Evolutionary conservation across 64 coral and sea anemone genomes (phyloP).

Genomic region (Stichodactyla mertensii): DNA sequence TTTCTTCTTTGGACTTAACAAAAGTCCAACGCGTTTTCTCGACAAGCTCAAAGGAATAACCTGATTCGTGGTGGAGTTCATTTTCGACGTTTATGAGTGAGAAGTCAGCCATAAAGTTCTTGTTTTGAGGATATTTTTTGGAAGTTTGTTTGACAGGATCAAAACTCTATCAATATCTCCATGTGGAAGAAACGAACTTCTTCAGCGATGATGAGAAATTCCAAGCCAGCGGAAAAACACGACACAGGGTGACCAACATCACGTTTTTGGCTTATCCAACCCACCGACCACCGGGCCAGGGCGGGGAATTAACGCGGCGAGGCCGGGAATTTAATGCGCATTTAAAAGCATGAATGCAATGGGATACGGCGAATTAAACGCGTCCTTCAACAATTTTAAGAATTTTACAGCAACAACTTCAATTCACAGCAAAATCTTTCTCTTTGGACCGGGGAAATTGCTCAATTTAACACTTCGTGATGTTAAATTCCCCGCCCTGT

Average conservation of each 20-base stretch:
- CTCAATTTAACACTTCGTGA: too few relatives aligned
- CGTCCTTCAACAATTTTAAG: too few relatives aligned
- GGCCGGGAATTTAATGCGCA: too few relatives aligned
- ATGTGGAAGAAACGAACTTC: neutral
- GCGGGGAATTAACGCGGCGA: too few relatives aligned
- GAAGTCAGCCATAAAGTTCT: neutral
- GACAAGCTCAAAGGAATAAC: neutral
- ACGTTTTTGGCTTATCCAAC: neutral
- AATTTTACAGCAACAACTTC: too few relatives aligned
- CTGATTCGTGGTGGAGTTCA: neutral
- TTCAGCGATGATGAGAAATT: too few relatives aligned
- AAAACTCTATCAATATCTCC: neutral
- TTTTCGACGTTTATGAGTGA: neutral
- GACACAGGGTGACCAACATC: conserved; percentile 9
- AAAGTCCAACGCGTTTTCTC: conserved; percentile 72
- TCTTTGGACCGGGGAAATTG: too few relatives aligned
- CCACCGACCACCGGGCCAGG: too few relatives aligned
- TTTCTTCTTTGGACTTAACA: conserved; percentile 80
- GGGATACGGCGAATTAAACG: too few relatives aligned
- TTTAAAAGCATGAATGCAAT: too few relatives aligned
- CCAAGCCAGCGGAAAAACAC: neutral
- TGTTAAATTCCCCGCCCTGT: too few relatives aligned
- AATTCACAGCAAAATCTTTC: too few relatives aligned
- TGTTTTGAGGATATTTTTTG: neutral
- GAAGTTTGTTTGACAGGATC: neutral